Conservation (phyloP, 2,113 vertebrate species). For the Bucco capensis region DNA sequence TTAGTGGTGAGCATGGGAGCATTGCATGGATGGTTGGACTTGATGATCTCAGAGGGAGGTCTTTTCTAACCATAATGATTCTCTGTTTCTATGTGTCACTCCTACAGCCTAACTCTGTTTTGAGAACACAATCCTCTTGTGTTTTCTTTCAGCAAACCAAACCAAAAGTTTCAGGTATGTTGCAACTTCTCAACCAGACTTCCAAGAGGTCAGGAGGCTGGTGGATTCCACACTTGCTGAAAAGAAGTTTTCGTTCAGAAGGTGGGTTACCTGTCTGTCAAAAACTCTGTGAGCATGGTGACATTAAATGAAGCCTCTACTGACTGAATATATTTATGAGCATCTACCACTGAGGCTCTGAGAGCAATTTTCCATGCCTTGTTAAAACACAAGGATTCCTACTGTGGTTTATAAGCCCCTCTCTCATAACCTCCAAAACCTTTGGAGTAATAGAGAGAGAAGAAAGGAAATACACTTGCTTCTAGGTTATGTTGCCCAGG, state of each 20-base stretch:
- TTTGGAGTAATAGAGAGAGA: not conserved
- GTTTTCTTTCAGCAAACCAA: not conserved
- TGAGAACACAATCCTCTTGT: not conserved
- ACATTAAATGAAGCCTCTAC: not conserved
- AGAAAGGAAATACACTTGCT: fast-evolving
- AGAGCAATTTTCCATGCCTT: not conserved
- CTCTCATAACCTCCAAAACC: not conserved
- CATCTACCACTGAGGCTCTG: not conserved
- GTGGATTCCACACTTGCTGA: not conserved
- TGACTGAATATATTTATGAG: not conserved
- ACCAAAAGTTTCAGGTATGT: not conserved
- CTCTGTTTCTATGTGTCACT: not conserved
- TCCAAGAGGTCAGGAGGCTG: not conserved
- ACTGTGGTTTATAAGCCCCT: not conserved
- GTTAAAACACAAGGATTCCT: not conserved
- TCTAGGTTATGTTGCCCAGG: not conserved
- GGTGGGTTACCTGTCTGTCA: not conserved
- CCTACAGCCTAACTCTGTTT: not conserved
- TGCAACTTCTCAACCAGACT: not conserved
- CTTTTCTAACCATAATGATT: too few species aligned
- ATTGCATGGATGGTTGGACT: too few species aligned
- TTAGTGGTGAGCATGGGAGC: too few species aligned
- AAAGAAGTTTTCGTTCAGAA: not conserved
- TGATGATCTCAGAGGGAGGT: too few species aligned
- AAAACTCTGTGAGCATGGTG: not conserved